Base-by-base conservation (phyloP, 1,140 invertebrate genomes). In the Penaeus chinensis region DNA sequence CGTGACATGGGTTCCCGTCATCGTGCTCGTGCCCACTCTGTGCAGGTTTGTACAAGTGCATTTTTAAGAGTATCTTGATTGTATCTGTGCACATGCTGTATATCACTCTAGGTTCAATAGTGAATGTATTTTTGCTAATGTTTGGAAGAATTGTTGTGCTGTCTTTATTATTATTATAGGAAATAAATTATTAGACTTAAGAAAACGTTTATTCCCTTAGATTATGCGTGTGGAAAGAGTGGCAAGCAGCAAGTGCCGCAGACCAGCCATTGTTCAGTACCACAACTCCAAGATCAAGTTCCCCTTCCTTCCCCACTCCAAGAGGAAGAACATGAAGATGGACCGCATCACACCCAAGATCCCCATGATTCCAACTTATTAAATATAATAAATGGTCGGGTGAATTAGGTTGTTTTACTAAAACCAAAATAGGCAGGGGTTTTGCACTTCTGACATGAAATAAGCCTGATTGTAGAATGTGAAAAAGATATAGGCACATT, bases 1-100 rank as follows among this genome's bases (percentile, higher is more conserved):
- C 95, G 98, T 89, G 99, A 99, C 92, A 99, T 99, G 99, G 99
- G 98, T 89, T 98, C 99, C 66, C 95, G 98, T 91, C 99, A 99
- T 94, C 95, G 99, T 92, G 99, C 99, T 74, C 94, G 98, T 89
- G 98, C 98, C 83, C 98, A 99, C 92, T 97, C 98, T 11, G 99
- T 99, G 91, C 96, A 96, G 93, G 95, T 95, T 93, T 91, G 54
- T 24, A 11, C 11, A n/a, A n/a, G 24, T 54, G 13, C 10, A 19
- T 71, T 90, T 60, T 74, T 2, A 37, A 37, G 37, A 37, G 2
- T 37, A 37, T 5, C 5, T 2, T 37, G 37, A 37, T 37, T 37
- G 37, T 37, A 37, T 37, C n/a, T n/a, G 5, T 37, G 37, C 37
- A 37, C 37, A 37, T 5, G 5, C 37, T 37, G 2, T 37, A 5